A percentile compares a stretch with the other conserved stretches of the same genome.
Conservation (phyloP, 2,797 vertebrate genomes). For the Strix occidentalis region DNA sequence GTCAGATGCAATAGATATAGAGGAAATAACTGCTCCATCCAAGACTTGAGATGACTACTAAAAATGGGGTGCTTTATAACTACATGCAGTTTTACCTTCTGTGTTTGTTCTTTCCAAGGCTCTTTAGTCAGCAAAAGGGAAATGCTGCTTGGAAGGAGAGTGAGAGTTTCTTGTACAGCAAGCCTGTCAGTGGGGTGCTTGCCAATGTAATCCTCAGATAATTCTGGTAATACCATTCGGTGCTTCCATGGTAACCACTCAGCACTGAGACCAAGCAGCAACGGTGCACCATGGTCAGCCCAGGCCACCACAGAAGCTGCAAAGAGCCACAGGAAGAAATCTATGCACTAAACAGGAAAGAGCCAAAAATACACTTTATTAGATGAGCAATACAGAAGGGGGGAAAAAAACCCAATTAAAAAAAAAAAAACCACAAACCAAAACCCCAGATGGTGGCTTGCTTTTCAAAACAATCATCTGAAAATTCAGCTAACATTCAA, state of each 20-base stretch:
- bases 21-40: neutral
- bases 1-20: neutral
- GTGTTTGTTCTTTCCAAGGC: conserved; percentile 88
- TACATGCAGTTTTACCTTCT: conserved; percentile 80
- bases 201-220: conserved; percentile 70
- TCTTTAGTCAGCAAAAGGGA: conserved; percentile 86
- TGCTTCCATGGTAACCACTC: conserved; percentile 84
- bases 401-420: neutral
- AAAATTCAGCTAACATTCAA: neutral
- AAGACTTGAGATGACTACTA: neutral
- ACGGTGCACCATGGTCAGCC: conserved; percentile 86
- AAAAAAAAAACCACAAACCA: neutral
- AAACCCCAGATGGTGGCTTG: neutral
- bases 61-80: neutral
- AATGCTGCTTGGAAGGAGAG: conserved; percentile 84
- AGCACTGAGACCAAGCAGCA: conserved; percentile 85
- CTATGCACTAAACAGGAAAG: conserved; percentile 78
- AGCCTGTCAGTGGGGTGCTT: conserved; percentile 62
- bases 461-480: neutral
- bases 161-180: conserved; percentile 76
- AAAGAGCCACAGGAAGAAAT: conserved; percentile 89
- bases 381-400: neutral
- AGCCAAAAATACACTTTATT: neutral
- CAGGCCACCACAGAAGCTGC: conserved; percentile 85
- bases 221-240: neutral